Evolutionary conservation across 2,888 invertebrate genomes (phyloP), one percentile per base, ranked within the genome.

Genomic region (Sarcophaga subvicina): DNA sequence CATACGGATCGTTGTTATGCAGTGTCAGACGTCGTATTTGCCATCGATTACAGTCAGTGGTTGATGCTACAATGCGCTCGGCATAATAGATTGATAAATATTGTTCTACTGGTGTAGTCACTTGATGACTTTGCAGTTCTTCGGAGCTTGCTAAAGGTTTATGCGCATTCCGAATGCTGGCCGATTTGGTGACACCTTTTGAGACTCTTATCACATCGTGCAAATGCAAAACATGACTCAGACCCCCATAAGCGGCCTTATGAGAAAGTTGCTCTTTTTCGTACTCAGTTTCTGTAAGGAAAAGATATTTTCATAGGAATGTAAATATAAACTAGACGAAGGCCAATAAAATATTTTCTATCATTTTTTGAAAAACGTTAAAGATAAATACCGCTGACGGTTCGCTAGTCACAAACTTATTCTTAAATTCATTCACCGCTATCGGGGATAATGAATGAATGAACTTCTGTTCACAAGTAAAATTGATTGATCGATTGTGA

Each of bases 81-180:
- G 95, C 95, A 92, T 95, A 96, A 90, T 96, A 95, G n/a, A 96
- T 90, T 25, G 89, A 94, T 67, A 95, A 94, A 89, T 95, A 95
- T 89, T 94, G 94, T 54, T 89, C 89, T 5, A 90, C 91, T 4
- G 90, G 90, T 59, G 91, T 90, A 1, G 81, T 75, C 14, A 78
- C 88, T 25, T 49, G 66, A 27, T 83, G 84, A 25, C 54, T 64
- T 76, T 80, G 69, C 14, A 86, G 77, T 27, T 79, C 80, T 12
- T 45, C 47, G 0, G 14, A 22, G 2, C 45, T 22, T n/a, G 67
- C 91, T 8, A n/a, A 59, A 4, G 85, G 70, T 4, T 88, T 88
- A 2, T 90, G 89, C 0, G 80, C 88, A 80, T 86, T 83, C 3
- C 79, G 83, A 49, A 86, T 70, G 45, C 90, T 90, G 12, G 90